Base-by-base conservation (phyloP, 2,797 vertebrate genomes). In the Acipenser transmontanus region DNA sequence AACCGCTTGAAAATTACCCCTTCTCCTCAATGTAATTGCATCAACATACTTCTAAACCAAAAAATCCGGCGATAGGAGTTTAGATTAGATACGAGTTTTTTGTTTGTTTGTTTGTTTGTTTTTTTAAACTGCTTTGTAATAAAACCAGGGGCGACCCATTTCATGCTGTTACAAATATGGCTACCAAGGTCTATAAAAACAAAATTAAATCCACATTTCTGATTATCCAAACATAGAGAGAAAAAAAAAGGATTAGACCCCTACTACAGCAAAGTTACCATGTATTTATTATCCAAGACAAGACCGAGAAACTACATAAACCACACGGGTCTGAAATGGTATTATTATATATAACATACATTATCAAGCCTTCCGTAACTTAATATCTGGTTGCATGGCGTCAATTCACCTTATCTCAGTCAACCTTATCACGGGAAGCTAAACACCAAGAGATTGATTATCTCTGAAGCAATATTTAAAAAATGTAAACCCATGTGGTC, bases 111-210 rank as follows among this genome's bases (percentile, higher is more conserved):
- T 68, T 73, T 75, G 56, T 17, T 4, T 54, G 6, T 4, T 63
- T 71, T 67, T 81, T 76, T 70, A 59, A 76, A 75, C 65, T 72
- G 69, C 49, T 73, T 80, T 84, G 73, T 73, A 68, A 73, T 70
- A 74, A 81, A 81, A 34, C 34, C 34, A 34, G 34, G 74, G 69
- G 76, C 77, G 77, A 83, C 78, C 73, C 75, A 60, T 78, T 81
- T 71, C 70, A 62, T 80, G 81, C 78, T 82, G 74, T 79, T 82
- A 81, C 88, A 89, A 91, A 91, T 87, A 90, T 92, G 89, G 89
- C 90, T 87, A 70, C 88, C 88, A 72, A 70, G 66, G 81, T 81
- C 80, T 71, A 47, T 48, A 12, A 7, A 8, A 34, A 13, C 59
- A 67, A 61, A 61, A 66, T 48, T 49, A 67, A 51, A 48, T 60